Base-by-base conservation (phyloP, 2,888 invertebrate genomes). In the Parascotia fuliginaria region DNA sequence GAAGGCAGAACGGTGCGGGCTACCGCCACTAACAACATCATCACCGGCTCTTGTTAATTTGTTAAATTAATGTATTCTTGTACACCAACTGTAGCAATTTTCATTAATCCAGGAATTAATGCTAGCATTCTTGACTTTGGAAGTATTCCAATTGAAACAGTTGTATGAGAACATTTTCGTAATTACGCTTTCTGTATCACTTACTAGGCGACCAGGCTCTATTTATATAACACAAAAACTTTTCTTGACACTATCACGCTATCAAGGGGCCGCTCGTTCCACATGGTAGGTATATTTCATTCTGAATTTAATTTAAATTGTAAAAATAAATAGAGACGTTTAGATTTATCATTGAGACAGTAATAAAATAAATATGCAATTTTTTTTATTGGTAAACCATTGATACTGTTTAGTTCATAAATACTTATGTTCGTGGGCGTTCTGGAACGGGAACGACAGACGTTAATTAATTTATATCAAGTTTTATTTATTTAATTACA, bases 91-190 rank as follows among this genome's bases (percentile, higher is more conserved):
- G 65, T 66, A 60, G 71, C 63, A 69, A 75, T 82, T 85, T 85
- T 85, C 78, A 86, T 87, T 87, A 89, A 89, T 88, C 82, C 83
- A 78, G 74, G 77, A 81, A 82, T 83, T 81, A 87, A 81, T 84
- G 83, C 81, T 83, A 84, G 81, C 68, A 75, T 76, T 74, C 80
- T 75, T 76, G 73, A 75, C 74, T 83, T 89, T 91, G 91, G 91
- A 90, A 71, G 83, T 75, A 75, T 70, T 90, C 91, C 91, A 91
- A 91, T 78, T 70, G 79, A 82, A 85, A 85, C 83, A 82, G 78
- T 82, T 80, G 79, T 83, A 82, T 53, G 66, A 73, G 69, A 65
- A 75, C 77, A 74, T 87, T 89, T 89, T 85, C 78, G 79, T 85
- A 82, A 87, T 87, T 86, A 79, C 87, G 81, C 84, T 85, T 85